phyloP scores from a whole-genome alignment of 2,888 invertebrate species.

The Danaus chrysippus region DNA sequence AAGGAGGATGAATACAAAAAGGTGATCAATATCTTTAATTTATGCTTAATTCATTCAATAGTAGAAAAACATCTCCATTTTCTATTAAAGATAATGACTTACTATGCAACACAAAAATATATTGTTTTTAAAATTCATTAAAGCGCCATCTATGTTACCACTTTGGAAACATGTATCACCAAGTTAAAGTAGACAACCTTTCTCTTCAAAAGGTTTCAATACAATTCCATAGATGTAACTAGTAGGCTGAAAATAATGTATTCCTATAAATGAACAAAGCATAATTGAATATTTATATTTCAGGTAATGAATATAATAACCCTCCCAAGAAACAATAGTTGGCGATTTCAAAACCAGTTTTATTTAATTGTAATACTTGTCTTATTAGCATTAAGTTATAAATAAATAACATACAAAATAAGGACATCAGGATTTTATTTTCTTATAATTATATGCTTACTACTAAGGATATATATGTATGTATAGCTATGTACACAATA shows the following conservation, averaged over 20 bases:
- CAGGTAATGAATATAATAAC: slow-evolving; percentile 60
- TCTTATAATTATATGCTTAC: background rate
- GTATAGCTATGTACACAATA: no score
- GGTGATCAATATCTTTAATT: slow-evolving; percentile 52
- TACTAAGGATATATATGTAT: no score
- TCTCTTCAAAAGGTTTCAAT: background rate
- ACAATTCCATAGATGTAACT: slow-evolving; percentile 10
- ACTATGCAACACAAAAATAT: background rate
- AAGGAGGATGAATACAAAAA: slow-evolving; percentile 65
- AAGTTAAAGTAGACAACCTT: background rate
- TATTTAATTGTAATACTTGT: slow-evolving; percentile 4
- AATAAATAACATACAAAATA: background rate
- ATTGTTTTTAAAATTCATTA: background rate
- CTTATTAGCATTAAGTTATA: background rate
- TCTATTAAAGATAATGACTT: no score
- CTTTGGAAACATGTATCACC: background rate
- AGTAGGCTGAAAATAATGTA: background rate
- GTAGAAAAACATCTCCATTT: no score
- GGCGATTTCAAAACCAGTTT: slow-evolving; percentile 20
- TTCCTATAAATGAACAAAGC: background rate
- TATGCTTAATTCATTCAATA: background rate
- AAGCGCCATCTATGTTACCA: slow-evolving; percentile 14
- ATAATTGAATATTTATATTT: slow-evolving; percentile 36
- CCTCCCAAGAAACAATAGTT: slow-evolving; percentile 40
- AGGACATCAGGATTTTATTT: background rate